These are phyloP conservation scores for Numenius phaeopus DNA, from an alignment of 2,797 vertebrate species.

Conservation along the genomic window DNA sequence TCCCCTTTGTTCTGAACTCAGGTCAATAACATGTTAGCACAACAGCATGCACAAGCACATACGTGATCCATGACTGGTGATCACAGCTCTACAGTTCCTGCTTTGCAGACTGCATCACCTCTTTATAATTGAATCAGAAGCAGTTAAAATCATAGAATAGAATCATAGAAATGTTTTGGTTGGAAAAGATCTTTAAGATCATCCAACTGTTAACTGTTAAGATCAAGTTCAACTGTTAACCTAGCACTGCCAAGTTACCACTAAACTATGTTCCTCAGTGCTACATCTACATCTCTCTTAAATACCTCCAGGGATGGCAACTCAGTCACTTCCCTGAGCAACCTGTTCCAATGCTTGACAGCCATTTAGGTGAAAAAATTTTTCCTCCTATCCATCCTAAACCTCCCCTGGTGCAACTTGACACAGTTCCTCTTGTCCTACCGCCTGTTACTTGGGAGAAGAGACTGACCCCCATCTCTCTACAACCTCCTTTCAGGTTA, in stretches of 20 bases:
- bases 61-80: not conserved
- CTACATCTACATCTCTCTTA: not conserved
- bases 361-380: not conserved
- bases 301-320: not conserved
- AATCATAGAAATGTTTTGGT: not conserved
- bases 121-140: not conserved
- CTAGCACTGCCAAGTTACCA: not conserved
- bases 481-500: no score
- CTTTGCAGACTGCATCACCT: not conserved
- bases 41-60: not conserved
- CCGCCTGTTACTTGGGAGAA: not conserved
- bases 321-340: not conserved
- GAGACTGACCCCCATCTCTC: not conserved
- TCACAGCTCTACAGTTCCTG: not conserved
- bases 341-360: not conserved
- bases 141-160: not conserved
- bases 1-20: not conserved
- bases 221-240: not conserved
- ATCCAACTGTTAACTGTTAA: not conserved
- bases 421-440: not conserved
- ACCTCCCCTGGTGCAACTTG: not conserved
- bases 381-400: not conserved
- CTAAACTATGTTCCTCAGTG: not conserved
- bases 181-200: not conserved
- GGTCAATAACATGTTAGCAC: not conserved